A percentile compares a stretch with the other conserved stretches of the same genome.
Evolutionary conservation across 2,113 vertebrate genomes (phyloP).

Genomic region (Ophiodon elongatus): DNA sequence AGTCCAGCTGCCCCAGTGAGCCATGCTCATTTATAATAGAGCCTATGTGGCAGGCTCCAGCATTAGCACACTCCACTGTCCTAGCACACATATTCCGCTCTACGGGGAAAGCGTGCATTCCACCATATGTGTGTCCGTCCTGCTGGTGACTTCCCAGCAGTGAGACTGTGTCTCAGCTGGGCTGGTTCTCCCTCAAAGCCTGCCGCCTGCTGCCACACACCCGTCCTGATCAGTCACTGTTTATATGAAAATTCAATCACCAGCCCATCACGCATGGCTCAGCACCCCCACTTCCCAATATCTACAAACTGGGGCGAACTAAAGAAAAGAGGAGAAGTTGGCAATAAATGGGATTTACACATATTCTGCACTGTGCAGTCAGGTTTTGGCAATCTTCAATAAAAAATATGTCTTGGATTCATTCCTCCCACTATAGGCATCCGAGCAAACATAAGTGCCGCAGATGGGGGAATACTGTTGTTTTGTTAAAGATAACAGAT

Average conservation of each 20-base stretch:
- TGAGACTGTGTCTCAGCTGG: conserved; percentile 62
- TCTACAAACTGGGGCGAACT: conserved; percentile 14
- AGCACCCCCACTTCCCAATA: conserved; percentile 6
- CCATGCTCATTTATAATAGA: conserved; percentile 71
- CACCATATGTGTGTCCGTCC: conserved; percentile 54
- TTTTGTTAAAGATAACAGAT: conserved; percentile 38
- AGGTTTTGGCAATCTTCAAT: conserved; percentile 14
- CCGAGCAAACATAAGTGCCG: conserved; percentile 10
- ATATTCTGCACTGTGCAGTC: conserved; percentile 12
- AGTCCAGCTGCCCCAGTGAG: conserved; percentile 68
- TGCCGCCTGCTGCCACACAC: conserved; percentile 58
- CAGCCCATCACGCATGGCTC: conserved; percentile 53
- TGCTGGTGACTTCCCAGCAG: conserved; percentile 56
- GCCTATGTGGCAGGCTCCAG: conserved; percentile 57
- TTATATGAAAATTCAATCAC: conserved; percentile 72
- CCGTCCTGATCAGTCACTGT: conserved; percentile 68
- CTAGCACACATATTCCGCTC: conserved; percentile 40
- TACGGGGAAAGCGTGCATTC: conserved; percentile 36
- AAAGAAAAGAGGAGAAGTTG: conserved; percentile 22
- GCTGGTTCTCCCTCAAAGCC: conserved; percentile 61
- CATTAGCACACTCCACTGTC: conserved; percentile 25
- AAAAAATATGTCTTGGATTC: conserved; percentile 10
- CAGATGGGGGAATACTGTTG: conserved; percentile 30
- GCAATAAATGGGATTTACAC: background rate
- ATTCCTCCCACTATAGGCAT: background rate